Conservation (phyloP, 2,113 vertebrate species). For the Phocoena sinus region DNA sequence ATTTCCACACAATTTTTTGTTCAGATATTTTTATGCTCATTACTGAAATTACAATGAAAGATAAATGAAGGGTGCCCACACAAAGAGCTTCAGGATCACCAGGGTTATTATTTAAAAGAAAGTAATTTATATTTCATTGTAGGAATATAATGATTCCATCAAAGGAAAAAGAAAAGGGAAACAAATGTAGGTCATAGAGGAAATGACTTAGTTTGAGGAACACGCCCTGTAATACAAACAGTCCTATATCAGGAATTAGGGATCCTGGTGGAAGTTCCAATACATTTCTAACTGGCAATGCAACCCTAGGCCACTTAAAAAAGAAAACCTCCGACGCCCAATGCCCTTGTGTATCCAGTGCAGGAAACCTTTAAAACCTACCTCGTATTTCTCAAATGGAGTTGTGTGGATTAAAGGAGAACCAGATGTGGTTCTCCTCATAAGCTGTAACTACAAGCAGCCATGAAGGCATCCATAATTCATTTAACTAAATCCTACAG, state of each 20-base stretch:
- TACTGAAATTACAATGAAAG: background rate
- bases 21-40: background rate
- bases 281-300: background rate
- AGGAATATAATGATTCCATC: background rate
- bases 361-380: background rate
- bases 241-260: background rate
- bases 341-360: background rate
- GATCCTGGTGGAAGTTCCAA: background rate
- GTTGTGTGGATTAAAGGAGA: background rate
- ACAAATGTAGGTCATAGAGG: background rate
- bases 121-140: background rate
- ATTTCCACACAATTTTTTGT: background rate
- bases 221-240: background rate
- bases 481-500: background rate
- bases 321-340: background rate
- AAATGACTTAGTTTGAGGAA: background rate
- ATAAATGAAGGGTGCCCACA: background rate
- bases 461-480: background rate
- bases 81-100: background rate
- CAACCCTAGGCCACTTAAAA: accelerated
- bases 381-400: background rate
- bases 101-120: background rate
- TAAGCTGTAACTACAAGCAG: background rate
- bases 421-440: background rate
- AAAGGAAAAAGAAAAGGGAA: background rate